Conservation (phyloP, 2,888 invertebrate species). For the Chironomus tentans region DNA sequence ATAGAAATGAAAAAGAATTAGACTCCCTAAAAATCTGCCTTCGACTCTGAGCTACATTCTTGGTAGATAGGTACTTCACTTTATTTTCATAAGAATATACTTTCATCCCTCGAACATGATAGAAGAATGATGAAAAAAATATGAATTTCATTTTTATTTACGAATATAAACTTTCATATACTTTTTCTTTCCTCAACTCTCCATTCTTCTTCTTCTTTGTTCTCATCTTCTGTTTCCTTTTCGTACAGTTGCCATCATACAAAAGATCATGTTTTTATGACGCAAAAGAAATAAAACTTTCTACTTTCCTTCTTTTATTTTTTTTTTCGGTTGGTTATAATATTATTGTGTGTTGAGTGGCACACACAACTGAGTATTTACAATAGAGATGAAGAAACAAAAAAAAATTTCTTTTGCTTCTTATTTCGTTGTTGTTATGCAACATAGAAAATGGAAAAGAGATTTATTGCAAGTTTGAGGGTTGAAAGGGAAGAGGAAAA, state of each 20-base stretch:
- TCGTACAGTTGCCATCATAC: not conserved
- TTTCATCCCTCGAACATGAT: too few relatives aligned
- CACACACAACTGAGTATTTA: not conserved
- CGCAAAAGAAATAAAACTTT: not conserved
- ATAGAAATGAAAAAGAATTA: too few relatives aligned
- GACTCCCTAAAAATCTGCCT: too few relatives aligned
- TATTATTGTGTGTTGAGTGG: not conserved
- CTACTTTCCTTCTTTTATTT: not conserved
- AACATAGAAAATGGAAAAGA: not conserved
- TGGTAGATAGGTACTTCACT: too few relatives aligned
- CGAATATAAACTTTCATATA: not conserved
- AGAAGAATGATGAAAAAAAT: not conserved
- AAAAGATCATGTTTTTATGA: conserved; percentile 7
- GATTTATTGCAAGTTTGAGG: not conserved
- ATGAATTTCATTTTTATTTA: not conserved
- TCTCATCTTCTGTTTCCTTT: not conserved
- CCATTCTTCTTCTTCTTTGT: not conserved
- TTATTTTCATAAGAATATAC: too few relatives aligned
- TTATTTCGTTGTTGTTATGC: too few relatives aligned
- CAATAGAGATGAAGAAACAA: too few relatives aligned
- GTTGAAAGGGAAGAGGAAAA: not conserved
- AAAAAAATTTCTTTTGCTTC: too few relatives aligned
- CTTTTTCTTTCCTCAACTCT: not conserved
- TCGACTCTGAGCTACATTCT: too few relatives aligned
- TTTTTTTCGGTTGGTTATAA: not conserved